phyloP scores from a whole-genome alignment of 2,113 vertebrate species.

The Lethenteron reissneri region DNA sequence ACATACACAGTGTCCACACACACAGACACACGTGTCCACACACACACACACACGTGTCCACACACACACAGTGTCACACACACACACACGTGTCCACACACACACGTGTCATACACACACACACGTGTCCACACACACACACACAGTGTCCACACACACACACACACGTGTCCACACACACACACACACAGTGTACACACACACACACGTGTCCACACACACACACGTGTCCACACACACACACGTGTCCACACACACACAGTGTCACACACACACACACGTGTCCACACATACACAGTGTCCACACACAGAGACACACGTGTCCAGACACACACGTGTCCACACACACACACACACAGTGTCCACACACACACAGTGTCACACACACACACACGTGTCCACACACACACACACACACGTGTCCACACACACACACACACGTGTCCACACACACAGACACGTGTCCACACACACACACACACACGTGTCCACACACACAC shows the following conservation, averaged over 20 bases:
- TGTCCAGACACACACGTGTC: too few relatives aligned
- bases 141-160: not conserved
- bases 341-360: too few relatives aligned
- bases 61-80: constrained; percentile 1
- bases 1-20: not conserved
- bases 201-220: not conserved
- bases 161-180: constrained; percentile 1
- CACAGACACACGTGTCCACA: not conserved
- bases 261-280: not conserved
- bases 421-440: too few relatives aligned
- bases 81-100: constrained; percentile 1
- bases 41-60: not conserved
- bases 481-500: too few relatives aligned
- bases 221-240: not conserved
- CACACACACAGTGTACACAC: not conserved
- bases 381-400: too few relatives aligned
- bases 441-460: too few relatives aligned
- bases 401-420: too few relatives aligned
- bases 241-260: not conserved
- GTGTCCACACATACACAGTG: not conserved
- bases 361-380: too few relatives aligned
- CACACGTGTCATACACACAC: not conserved
- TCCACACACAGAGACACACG: too few relatives aligned
- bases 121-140: not conserved
- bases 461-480: too few relatives aligned